Conservation (phyloP, 2,888 invertebrate species). For the Pseudolycoriella hygida region DNA sequence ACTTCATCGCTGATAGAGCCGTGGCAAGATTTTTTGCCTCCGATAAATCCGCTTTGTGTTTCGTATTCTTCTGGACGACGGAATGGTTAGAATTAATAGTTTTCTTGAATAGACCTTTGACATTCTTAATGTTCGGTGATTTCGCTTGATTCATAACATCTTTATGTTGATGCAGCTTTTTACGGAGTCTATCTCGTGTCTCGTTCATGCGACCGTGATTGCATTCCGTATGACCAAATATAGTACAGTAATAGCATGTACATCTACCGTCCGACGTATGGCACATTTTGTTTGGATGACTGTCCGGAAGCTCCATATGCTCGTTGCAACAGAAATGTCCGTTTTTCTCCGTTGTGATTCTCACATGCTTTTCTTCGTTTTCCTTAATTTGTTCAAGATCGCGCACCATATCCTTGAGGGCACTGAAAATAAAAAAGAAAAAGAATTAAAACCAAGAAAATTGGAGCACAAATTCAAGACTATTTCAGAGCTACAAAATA, state of each 20-base stretch:
- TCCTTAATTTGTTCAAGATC: conserved; percentile 11
- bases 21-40: neutral
- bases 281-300: conserved; percentile 25
- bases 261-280: conserved; percentile 10
- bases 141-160: conserved; percentile 2
- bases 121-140: conserved; percentile 6
- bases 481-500: too few species aligned
- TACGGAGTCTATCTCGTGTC: conserved; percentile 27
- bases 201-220: conserved; percentile 27
- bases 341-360: conserved; percentile 2
- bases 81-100: conserved; percentile 1
- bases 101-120: conserved; percentile 8
- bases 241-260: conserved; percentile 11
- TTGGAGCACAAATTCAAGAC: too few species aligned
- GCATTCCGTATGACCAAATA: conserved; percentile 18
- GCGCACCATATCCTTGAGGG: conserved; percentile 10
- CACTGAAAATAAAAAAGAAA: conserved; percentile 5
- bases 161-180: conserved; percentile 24
- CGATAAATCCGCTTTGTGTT: neutral
- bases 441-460: neutral
- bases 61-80: too few species aligned
- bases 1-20: neutral
- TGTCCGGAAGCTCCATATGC: conserved; percentile 14
- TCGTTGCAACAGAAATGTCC: conserved; percentile 7
- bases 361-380: conserved; percentile 6